Conservation (phyloP, 1,140 invertebrate genomes). For the Atta cephalotes region DNA sequence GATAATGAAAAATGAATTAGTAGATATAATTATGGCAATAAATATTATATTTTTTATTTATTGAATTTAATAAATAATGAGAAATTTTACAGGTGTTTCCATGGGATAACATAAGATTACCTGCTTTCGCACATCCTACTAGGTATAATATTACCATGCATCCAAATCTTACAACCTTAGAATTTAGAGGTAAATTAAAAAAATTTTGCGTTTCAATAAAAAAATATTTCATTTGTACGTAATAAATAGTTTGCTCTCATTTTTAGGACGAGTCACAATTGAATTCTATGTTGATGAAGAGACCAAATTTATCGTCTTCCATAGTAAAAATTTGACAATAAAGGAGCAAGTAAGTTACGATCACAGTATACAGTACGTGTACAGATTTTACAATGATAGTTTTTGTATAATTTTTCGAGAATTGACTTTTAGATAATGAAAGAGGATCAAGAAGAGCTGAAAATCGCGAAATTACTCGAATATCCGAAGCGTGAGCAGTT, state of each 20-base stretch:
- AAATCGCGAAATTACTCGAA: slow-evolving; percentile 91
- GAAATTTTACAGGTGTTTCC: slow-evolving; percentile 90
- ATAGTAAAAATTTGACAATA: slow-evolving; percentile 95
- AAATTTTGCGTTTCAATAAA: background rate
- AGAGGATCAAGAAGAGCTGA: slow-evolving; percentile 89
- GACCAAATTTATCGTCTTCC: slow-evolving; percentile 96
- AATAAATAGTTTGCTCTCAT: slow-evolving; percentile 8
- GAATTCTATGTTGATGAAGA: slow-evolving; percentile 94
- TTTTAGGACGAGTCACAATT: slow-evolving; percentile 93
- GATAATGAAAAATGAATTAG: slow-evolving; percentile 72
- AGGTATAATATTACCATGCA: slow-evolving; percentile 96
- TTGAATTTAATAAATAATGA: background rate
- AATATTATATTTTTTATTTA: background rate
- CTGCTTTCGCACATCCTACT: slow-evolving; percentile 92
- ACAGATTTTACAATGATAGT: background rate
- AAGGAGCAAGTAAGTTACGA: slow-evolving; percentile 90
- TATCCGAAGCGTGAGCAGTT: slow-evolving; percentile 94
- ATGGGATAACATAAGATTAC: slow-evolving; percentile 95
- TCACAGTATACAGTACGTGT: background rate
- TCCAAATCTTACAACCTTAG: slow-evolving; percentile 96
- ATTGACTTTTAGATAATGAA: slow-evolving; percentile 88
- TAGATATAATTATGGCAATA: slow-evolving; percentile 13
- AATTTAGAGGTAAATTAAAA: slow-evolving; percentile 91
- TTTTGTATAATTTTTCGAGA: slow-evolving; percentile 26
- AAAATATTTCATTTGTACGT: background rate